Conservation (phyloP, 1,140 invertebrate genomes). For the Oryctes rhinoceros region DNA sequence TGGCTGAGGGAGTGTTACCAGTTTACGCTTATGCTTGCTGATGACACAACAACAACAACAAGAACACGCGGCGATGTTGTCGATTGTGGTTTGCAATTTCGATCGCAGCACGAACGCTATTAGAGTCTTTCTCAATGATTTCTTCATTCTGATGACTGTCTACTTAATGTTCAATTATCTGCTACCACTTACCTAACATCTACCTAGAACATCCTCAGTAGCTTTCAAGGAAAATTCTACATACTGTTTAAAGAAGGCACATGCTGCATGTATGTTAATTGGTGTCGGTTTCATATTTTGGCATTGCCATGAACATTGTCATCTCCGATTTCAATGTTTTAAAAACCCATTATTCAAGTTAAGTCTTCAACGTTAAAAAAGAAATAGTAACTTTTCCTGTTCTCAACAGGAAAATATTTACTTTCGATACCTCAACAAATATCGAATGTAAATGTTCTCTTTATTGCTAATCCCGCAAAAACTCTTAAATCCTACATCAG, state of each 20-base stretch:
- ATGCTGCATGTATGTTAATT: too few relatives aligned
- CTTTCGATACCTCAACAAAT: too few relatives aligned
- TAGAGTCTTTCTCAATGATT: constrained; percentile 19
- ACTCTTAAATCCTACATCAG: too few relatives aligned
- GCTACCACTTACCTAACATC: background rate
- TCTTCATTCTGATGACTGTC: constrained; percentile 25
- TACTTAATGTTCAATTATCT: constrained; percentile 6
- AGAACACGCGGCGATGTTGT: constrained; percentile 33
- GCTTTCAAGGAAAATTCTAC: background rate
- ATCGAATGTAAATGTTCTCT: too few relatives aligned
- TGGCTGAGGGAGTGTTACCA: constrained; percentile 44
- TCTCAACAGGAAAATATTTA: too few relatives aligned
- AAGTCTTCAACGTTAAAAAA: too few relatives aligned
- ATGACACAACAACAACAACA: constrained; percentile 36
- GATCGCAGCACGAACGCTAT: constrained; percentile 33
- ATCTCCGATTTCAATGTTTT: too few relatives aligned
- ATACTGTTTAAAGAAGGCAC: background rate
- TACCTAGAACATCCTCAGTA: background rate
- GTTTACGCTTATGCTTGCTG: constrained; percentile 35
- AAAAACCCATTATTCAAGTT: too few relatives aligned
- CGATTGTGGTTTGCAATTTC: constrained; percentile 31
- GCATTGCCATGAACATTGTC: too few relatives aligned
- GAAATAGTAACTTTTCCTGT: too few relatives aligned
- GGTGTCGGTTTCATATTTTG: too few relatives aligned
- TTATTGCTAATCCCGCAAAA: too few relatives aligned